A percentile compares a stretch with the other conserved stretches of the same genome.
Evolutionary conservation across 2,113 vertebrate species (phyloP).

Genomic region (Maccullochella peelii): DNA sequence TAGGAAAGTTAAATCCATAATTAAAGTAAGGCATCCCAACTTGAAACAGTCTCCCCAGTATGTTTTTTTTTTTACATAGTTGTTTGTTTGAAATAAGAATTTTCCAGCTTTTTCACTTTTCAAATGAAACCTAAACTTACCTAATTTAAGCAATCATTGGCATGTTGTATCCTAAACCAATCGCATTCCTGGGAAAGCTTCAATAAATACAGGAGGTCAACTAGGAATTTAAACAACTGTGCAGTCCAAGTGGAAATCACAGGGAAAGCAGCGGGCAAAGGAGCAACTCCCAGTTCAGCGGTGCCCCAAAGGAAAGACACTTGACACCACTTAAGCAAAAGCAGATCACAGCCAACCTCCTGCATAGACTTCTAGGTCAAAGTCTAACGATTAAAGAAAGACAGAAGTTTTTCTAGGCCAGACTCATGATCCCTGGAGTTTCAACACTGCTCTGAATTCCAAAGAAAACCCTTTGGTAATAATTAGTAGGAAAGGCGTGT

Average conservation of each 20-base stretch:
- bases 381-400: conserved; percentile 21
- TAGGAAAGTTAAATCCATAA: neutral
- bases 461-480: neutral
- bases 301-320: conserved; percentile 63
- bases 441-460: conserved; percentile 13
- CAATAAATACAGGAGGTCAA: conserved; percentile 15
- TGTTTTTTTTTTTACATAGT: neutral
- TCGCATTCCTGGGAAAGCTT: conserved; percentile 34
- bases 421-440: neutral
- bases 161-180: conserved; percentile 10
- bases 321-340: conserved; percentile 73
- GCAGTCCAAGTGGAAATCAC: conserved; percentile 51
- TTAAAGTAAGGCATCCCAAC: neutral
- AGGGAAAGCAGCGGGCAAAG: conserved; percentile 50
- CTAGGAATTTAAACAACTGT: conserved; percentile 57
- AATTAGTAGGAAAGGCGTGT: neutral
- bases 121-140: neutral
- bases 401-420: conserved; percentile 40
- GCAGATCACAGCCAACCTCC: conserved; percentile 56
- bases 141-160: neutral
- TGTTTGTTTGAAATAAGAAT: neutral
- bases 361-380: conserved; percentile 57
- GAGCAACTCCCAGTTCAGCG: conserved; percentile 42
- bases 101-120: neutral
- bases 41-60: neutral